phyloP scores from a whole-genome alignment of 2,888 invertebrate genomes.

The Seira musarum region DNA sequence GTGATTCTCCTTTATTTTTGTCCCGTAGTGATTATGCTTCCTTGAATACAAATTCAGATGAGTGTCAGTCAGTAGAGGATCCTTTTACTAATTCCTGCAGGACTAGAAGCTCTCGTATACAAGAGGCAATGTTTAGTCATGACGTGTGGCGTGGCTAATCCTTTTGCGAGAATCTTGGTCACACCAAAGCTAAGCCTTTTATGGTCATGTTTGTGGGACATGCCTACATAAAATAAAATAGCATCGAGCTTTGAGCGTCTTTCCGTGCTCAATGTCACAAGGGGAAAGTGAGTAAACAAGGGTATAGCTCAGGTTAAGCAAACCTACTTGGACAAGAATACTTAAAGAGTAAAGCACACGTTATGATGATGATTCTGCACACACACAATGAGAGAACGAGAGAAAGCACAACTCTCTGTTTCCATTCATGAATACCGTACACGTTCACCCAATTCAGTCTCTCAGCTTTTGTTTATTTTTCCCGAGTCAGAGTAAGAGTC shows the following conservation, averaged over 20 bases:
- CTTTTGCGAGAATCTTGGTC: constrained; percentile 65
- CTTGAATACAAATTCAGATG: not conserved
- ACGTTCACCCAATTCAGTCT: not conserved
- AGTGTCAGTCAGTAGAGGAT: not conserved
- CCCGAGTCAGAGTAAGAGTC: constrained; percentile 17
- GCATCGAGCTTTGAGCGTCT: not conserved
- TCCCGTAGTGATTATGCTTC: not conserved
- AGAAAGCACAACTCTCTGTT: not conserved
- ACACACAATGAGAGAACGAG: not conserved
- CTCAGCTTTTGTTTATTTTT: constrained; percentile 50
- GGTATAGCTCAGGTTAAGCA: constrained; percentile 24
- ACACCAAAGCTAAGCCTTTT: constrained; percentile 67
- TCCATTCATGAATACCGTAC: constrained; percentile 1
- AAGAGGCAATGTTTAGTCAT: not conserved
- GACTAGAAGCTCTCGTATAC: not conserved
- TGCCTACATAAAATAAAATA: constrained; percentile 42
- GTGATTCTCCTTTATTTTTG: not conserved
- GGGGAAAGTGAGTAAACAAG: constrained; percentile 46
- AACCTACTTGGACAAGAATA: not conserved
- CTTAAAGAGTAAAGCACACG: constrained; percentile 6
- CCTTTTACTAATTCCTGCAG: no score
- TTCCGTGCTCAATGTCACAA: constrained; percentile 27
- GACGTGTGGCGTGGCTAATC: constrained; percentile 62
- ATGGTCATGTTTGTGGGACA: constrained; percentile 56
- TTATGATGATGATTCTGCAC: not conserved